Evolutionary conservation across 2,888 invertebrate genomes (phyloP), one percentile per base, ranked within the genome.

Genomic region (Eupithecia insigniata): DNA sequence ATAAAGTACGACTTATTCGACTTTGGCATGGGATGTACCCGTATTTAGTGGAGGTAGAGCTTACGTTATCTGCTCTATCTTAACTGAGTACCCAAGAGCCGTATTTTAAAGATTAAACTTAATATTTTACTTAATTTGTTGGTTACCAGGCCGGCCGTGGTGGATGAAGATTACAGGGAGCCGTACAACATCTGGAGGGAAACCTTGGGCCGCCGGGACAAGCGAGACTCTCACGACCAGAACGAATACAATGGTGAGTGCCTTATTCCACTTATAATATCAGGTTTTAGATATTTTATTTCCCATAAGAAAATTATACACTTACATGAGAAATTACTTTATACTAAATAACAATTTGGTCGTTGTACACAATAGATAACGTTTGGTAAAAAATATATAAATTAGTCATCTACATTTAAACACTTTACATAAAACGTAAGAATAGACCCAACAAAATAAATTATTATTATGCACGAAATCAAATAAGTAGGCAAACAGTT

Each of bases 131-230:
- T 30, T 67, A 30, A 55, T 55, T 62, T 75, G 30, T 84, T 83
- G 84, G 75, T 83, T 74, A 76, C 39, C 82, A 93, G 93, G 69
- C 93, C 93, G 5, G 92, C 93, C 3, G 89, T 94, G n/a, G 93
- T 94, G 46, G 93, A 94, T 72, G 93, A 94, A 79, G 93, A 93
- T 81, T 93, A 94, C 75, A 83, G 93, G 36, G 93, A 94, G 79
- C 93, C 93, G 8, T 94, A 93, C 82, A 94, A 93, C 78, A 94
- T 94, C 76, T 94, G 93, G 93, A 83, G 93, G 66, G 93, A 94
- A 80, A 93, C 93, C 1, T 85, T 94, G 7, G 92, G 93, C 10
- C 92, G 92, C 18, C 89, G 91, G 0, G 91, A 93, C 72, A 93
- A 93, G 78, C 85, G 90, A 0, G 90, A 90, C 7, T 75, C 83